Percentiles rank a stretch among this genome's conserved stretches.
phyloP scores from a whole-genome alignment of 2,888 invertebrate genomes.

The Dioctria rufipes region DNA sequence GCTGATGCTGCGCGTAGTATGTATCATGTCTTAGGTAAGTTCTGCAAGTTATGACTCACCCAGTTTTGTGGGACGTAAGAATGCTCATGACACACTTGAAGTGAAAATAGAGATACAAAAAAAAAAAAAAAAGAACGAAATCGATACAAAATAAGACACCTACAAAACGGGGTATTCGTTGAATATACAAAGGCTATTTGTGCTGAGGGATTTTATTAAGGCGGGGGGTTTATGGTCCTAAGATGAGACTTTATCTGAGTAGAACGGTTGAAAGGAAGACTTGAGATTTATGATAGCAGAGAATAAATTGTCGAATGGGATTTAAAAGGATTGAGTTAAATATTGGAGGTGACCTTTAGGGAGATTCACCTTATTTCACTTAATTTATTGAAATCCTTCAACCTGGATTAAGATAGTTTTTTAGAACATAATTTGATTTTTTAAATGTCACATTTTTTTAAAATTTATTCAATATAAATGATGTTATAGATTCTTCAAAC shows the following conservation, averaged over 20 bases:
- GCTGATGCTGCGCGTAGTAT: background rate
- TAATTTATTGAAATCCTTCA: no score
- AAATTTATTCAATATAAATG: no score
- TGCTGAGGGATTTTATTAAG: background rate
- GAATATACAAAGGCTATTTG: no score
- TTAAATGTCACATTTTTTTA: no score
- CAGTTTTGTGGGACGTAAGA: conserved; percentile 46
- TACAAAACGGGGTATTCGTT: background rate
- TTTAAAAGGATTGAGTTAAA: no score
- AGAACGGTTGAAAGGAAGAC: background rate
- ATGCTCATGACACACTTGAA: conserved; percentile 40
- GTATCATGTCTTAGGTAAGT: background rate
- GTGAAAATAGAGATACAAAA: background rate
- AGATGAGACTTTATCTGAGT: background rate
- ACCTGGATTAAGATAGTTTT: no score
- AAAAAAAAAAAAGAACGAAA: background rate
- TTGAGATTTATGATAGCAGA: background rate
- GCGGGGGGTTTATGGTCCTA: background rate
- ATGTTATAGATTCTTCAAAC: no score
- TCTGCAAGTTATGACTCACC: conserved; percentile 42
- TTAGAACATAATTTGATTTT: no score
- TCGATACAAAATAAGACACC: background rate
- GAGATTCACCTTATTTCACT: no score
- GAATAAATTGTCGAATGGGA: no score
- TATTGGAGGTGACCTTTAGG: no score